These are phyloP conservation scores for Parascotia fuliginaria DNA, from an alignment of 2,888 invertebrate species.

Conservation along the genomic window DNA sequence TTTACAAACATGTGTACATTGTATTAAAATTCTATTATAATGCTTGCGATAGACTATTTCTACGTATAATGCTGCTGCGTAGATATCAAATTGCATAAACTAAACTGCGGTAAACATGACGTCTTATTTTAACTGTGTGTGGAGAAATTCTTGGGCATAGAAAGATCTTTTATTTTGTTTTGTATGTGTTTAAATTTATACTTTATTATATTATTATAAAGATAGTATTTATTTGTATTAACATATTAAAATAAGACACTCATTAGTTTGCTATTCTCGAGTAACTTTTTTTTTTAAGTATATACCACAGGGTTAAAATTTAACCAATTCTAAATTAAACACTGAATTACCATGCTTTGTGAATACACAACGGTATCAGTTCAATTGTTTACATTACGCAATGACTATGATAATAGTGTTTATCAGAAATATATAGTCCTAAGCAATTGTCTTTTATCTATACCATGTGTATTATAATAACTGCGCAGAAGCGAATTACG, in stretches of 20 bases:
- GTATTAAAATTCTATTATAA: not conserved
- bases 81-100: not conserved
- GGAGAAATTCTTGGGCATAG: too few species aligned
- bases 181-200: too few species aligned
- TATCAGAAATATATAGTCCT: slow-evolving; percentile 1
- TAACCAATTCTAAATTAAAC: not conserved
- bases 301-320: not conserved
- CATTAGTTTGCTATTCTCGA: too few species aligned
- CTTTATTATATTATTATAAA: too few species aligned
- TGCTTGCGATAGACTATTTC: not conserved
- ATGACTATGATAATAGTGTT: not conserved
- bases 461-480: not conserved
- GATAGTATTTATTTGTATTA: too few species aligned
- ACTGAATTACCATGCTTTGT: not conserved
- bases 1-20: not conserved
- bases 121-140: not conserved
- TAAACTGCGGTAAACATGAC: not conserved
- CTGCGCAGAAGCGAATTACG: not conserved
- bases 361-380: not conserved
- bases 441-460: not conserved
- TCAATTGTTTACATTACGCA: not conserved
- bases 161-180: too few species aligned
- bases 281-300: too few species aligned
- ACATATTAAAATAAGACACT: too few species aligned
- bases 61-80: not conserved